phyloP scores from a whole-genome alignment of 2,113 vertebrate genomes.

The Trematomus loennbergii region DNA sequence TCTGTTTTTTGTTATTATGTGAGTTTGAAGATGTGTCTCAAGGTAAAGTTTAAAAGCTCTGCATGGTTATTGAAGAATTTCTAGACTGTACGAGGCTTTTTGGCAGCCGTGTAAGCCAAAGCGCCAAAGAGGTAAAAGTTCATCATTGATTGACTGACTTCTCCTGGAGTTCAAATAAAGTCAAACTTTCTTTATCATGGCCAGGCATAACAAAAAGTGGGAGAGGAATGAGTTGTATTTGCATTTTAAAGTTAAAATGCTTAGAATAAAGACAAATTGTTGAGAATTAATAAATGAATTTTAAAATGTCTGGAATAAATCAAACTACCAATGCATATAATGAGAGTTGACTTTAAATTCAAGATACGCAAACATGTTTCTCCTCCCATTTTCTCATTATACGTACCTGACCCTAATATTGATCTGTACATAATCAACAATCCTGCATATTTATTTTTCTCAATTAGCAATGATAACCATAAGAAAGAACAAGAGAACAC shows the following conservation, averaged over 20 bases:
- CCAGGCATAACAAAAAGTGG: no score
- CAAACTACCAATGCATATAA: no score
- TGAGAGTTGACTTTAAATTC: no score
- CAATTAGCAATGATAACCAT: not conserved
- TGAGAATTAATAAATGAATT: no score
- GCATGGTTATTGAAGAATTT: not conserved
- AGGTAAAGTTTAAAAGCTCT: not conserved
- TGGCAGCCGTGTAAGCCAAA: not conserved
- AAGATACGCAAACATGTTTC: no score
- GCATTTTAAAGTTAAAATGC: no score
- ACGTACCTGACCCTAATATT: no score
- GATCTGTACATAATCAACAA: not conserved
- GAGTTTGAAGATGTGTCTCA: not conserved
- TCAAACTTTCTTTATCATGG: no score
- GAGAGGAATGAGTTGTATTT: no score
- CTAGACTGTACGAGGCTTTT: not conserved
- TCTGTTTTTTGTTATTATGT: conserved; percentile 20
- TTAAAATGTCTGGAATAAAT: no score
- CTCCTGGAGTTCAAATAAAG: not conserved
- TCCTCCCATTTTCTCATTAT: no score
- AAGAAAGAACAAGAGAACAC: not conserved
- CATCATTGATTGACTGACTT: not conserved
- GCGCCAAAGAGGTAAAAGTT: not conserved
- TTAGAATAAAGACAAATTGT: no score
- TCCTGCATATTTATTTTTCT: not conserved